Evolutionary conservation across 2,797 vertebrate species (phyloP).

Genomic region (Sternarchorhynchus goeldii): DNA sequence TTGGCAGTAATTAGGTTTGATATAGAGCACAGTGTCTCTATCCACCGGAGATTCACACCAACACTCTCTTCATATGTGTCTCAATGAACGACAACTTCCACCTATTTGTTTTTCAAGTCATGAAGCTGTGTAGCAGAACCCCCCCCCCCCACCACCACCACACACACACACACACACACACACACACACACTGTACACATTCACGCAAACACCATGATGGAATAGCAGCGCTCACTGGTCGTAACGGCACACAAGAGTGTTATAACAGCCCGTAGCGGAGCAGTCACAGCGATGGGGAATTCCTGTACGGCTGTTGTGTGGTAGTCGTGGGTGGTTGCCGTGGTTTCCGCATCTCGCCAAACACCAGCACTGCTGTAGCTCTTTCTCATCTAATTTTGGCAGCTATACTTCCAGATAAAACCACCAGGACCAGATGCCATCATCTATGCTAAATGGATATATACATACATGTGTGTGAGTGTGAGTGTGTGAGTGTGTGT

Average conservation of each 20-base stretch:
- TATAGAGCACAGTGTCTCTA: slow-evolving; percentile 20
- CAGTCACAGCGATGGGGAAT: no score
- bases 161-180: not conserved
- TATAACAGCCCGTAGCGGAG: not conserved
- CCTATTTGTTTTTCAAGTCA: slow-evolving; percentile 20
- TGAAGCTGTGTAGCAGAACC: not conserved
- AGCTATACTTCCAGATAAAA: slow-evolving; percentile 49
- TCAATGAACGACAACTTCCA: slow-evolving; percentile 20
- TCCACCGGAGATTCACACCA: not conserved
- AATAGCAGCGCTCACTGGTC: not conserved
- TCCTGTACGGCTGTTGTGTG: no score
- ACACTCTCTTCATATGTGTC: not conserved
- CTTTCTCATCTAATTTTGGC: slow-evolving; percentile 42
- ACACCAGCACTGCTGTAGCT: not conserved
- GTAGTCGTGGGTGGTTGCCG: no score
- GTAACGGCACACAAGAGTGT: not conserved
- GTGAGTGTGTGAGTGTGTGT: no score
- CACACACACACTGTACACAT: no score
- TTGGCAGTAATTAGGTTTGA: slow-evolving; percentile 26
- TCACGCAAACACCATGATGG: not conserved
- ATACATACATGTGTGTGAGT: slow-evolving; percentile 3
- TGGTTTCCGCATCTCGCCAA: no score
- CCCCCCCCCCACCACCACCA: not conserved
- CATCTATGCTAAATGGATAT: slow-evolving; percentile 36
- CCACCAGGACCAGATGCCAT: slow-evolving; percentile 17